A percentile compares a stretch with the other conserved stretches of the same genome.
Conservation (phyloP, 92 coral and sea anemone species). For the Zoanthus solanderi region DNA sequence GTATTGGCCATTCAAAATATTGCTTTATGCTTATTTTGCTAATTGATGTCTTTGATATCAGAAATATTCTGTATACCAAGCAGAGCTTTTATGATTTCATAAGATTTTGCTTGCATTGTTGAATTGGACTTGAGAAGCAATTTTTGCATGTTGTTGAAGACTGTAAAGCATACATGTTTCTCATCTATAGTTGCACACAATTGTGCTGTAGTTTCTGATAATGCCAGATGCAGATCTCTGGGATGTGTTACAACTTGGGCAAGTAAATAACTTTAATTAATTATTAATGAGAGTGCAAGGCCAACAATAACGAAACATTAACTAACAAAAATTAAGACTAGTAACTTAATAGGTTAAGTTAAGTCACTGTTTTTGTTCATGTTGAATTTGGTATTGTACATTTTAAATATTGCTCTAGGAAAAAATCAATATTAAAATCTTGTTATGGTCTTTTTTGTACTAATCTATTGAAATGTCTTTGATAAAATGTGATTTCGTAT, state of each 20-base stretch:
- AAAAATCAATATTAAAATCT: conserved; percentile 23
- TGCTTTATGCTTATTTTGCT: conserved; percentile 11
- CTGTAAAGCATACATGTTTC: conserved; percentile 51
- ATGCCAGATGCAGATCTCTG: conserved; percentile 9
- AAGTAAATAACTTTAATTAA: not conserved
- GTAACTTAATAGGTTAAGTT: conserved; percentile 37
- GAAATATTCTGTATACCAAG: not conserved
- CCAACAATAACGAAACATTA: conserved; percentile 41
- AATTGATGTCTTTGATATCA: conserved; percentile 2
- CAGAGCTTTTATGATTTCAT: not conserved
- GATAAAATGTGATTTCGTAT: not conserved
- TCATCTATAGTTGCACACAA: conserved; percentile 57
- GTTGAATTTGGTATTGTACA: conserved; percentile 42
- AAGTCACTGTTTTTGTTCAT: conserved; percentile 47
- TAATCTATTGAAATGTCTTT: not conserved
- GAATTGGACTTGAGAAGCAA: not conserved
- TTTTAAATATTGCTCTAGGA: conserved; percentile 42
- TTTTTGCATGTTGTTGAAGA: not conserved
- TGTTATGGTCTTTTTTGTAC: not conserved
- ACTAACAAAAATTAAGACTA: conserved; percentile 4
- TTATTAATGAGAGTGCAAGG: not conserved
- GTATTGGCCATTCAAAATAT: conserved; percentile 42
- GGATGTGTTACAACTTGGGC: conserved; percentile 26
- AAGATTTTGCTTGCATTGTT: conserved; percentile 30
- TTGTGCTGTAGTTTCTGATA: conserved; percentile 53